These are phyloP conservation scores for Tetragonisca angustula DNA, from an alignment of 2,888 invertebrate genomes.

Conservation along the genomic window DNA sequence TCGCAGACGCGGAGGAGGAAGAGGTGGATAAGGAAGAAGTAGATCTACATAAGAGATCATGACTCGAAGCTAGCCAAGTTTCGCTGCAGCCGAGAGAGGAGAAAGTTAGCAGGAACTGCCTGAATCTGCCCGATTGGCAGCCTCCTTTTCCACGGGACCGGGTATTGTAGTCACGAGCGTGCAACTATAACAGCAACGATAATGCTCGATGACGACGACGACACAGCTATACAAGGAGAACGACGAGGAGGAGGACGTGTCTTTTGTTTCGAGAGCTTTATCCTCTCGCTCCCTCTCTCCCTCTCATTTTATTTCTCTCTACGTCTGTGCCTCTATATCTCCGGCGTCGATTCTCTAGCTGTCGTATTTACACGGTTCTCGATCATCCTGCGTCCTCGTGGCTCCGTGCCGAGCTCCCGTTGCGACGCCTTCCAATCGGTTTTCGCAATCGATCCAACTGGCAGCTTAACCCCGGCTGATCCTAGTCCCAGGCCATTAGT, in stretches of 20 bases:
- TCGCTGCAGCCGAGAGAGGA: constrained; percentile 74
- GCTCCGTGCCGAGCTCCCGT: constrained; percentile 19
- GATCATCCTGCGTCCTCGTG: constrained; percentile 22
- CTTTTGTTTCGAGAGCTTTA: constrained; percentile 48
- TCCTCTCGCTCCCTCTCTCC: constrained; percentile 15
- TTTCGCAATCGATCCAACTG: constrained; percentile 48
- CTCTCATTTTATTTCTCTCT: not conserved
- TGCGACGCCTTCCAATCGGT: constrained; percentile 36
- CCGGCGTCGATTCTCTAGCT: constrained; percentile 24
- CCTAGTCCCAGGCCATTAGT: constrained; percentile 73
- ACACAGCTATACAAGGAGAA: not conserved
- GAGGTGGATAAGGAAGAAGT: constrained; percentile 48
- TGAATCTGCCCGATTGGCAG: constrained; percentile 78
- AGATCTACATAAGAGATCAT: constrained; percentile 80
- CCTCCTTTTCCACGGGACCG: constrained; percentile 68
- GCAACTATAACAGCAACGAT: constrained; percentile 70
- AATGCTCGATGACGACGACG: constrained; percentile 62
- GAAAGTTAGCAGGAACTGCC: constrained; percentile 80
- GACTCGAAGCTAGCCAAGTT: constrained; percentile 80
- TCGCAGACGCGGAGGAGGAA: constrained; percentile 26
- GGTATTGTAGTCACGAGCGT: constrained; percentile 77
- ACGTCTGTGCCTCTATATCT: not conserved
- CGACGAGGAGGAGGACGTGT: constrained; percentile 49
- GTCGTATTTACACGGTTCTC: constrained; percentile 36
- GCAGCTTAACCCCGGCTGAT: constrained; percentile 56